Percentiles rank a stretch among this genome's conserved stretches.
Evolutionary conservation across 2,113 vertebrate genomes (phyloP).

Genomic region (Alligator sinensis): DNA sequence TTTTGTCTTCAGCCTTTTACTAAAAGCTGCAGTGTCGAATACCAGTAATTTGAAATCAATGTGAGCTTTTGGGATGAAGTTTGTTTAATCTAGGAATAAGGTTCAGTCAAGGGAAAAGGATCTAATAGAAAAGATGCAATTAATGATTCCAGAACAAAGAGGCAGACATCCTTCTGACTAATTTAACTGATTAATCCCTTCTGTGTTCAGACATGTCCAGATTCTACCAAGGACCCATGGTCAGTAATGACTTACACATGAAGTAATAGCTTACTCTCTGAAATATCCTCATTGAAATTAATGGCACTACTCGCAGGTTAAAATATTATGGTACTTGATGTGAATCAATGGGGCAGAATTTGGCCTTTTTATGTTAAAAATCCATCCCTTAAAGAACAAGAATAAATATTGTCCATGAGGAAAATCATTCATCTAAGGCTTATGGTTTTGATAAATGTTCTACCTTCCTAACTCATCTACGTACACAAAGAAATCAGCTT

Average conservation of each 20-base stretch:
- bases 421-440: background rate
- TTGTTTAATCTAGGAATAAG: background rate
- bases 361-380: background rate
- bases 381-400: background rate
- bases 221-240: background rate
- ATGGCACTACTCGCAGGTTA: background rate
- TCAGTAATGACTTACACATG: background rate
- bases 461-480: background rate
- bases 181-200: background rate
- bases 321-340: background rate
- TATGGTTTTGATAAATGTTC: background rate
- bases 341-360: background rate
- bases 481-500: background rate
- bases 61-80: background rate
- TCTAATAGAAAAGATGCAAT: background rate
- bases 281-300: background rate
- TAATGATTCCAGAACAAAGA: background rate
- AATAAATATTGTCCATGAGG: background rate
- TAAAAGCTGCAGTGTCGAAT: background rate
- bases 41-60: background rate
- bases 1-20: background rate
- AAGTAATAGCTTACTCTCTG: background rate
- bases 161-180: background rate
- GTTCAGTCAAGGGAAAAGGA: background rate
- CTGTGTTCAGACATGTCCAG: background rate